Evolutionary conservation across 92 coral and sea anemone genomes (phyloP).

Genomic region (Blastomussa wellsi): DNA sequence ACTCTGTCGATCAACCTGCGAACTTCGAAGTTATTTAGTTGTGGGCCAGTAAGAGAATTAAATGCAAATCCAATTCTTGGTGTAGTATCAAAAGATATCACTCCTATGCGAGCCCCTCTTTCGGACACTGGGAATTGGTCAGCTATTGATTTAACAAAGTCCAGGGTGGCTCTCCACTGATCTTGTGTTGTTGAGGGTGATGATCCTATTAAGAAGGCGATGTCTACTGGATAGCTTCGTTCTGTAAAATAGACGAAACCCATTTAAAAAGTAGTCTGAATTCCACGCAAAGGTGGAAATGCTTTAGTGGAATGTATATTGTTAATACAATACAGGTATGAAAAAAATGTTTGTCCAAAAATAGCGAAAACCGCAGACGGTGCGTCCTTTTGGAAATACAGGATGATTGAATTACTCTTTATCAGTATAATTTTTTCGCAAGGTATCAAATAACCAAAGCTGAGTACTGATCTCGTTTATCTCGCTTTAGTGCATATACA

Average conservation of each 20-base stretch:
- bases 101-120: slow-evolving; percentile 67
- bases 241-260: slow-evolving; percentile 30
- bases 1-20: slow-evolving; percentile 53
- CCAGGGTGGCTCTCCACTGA: slow-evolving; percentile 60
- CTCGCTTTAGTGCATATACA: too few species aligned
- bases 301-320: background rate
- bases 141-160: slow-evolving; percentile 58
- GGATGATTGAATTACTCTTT: too few species aligned
- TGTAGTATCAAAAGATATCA: slow-evolving; percentile 54
- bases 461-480: too few species aligned
- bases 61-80: slow-evolving; percentile 61
- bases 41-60: slow-evolving; percentile 49
- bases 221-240: slow-evolving; percentile 74
- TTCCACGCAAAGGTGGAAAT: background rate
- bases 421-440: too few species aligned
- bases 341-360: too few species aligned
- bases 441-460: too few species aligned
- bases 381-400: too few species aligned
- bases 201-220: slow-evolving; percentile 77
- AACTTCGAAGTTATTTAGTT: slow-evolving; percentile 67
- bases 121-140: slow-evolving; percentile 62
- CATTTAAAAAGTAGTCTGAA: background rate
- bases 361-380: too few species aligned
- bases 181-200: slow-evolving; percentile 64
- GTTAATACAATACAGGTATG: background rate